Percentiles rank a stretch among this genome's conserved stretches.
Conservation (phyloP, 2,797 vertebrate genomes). For the Molossus molossus region DNA sequence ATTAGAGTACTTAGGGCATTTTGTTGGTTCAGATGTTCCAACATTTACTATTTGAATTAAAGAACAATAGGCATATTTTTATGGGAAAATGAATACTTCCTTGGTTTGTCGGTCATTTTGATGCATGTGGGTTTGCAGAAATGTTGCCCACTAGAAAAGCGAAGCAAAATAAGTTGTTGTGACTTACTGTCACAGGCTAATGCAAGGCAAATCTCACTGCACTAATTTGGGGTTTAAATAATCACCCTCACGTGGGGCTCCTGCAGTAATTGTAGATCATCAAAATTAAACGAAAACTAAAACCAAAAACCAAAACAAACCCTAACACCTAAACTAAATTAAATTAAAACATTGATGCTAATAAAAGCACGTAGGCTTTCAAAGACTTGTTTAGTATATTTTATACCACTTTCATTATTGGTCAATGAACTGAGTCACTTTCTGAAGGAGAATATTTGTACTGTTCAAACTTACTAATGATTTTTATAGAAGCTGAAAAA, state of each 20-base stretch:
- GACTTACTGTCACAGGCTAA: background rate
- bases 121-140: background rate
- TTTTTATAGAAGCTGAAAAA: background rate
- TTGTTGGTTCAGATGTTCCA: background rate
- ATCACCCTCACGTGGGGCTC: background rate
- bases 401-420: background rate
- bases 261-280: constrained; percentile 30
- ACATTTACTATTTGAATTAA: background rate
- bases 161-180: background rate
- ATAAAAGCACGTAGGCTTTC: constrained; percentile 30
- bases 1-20: background rate
- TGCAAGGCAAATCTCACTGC: background rate
- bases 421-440: background rate
- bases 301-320: background rate
- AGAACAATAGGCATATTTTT: background rate
- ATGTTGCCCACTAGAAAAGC: background rate
- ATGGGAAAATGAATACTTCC: background rate
- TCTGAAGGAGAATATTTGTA: constrained; percentile 25
- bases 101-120: constrained; percentile 18
- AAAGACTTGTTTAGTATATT: constrained; percentile 24
- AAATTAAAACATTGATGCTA: constrained; percentile 24
- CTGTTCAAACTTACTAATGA: background rate
- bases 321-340: background rate
- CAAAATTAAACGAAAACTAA: background rate
- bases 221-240: constrained; percentile 28